phyloP scores from a whole-genome alignment of 1,140 invertebrate species.

The Manduca sexta region DNA sequence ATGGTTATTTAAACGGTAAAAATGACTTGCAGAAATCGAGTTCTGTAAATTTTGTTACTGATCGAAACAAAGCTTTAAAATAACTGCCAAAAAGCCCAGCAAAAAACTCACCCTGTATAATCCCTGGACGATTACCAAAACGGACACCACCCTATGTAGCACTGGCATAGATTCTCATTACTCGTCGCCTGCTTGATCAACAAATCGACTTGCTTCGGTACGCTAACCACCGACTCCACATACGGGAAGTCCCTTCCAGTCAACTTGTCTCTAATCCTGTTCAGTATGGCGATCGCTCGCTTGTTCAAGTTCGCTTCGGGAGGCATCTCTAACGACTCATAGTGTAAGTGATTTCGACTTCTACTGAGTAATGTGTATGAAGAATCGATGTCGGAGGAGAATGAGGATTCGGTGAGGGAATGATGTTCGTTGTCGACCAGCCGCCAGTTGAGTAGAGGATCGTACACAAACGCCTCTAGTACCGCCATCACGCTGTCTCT shows the following conservation, averaged over 20 bases:
- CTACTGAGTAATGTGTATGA: slow-evolving; percentile 48
- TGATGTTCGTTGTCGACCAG: slow-evolving; percentile 72
- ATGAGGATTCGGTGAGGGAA: slow-evolving; percentile 51
- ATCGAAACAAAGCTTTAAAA: no score
- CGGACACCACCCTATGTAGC: slow-evolving; percentile 97
- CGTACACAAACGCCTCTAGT: slow-evolving; percentile 99
- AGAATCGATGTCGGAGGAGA: slow-evolving; percentile 61
- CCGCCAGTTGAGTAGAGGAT: slow-evolving; percentile 98
- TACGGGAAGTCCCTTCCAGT: slow-evolving; percentile 87
- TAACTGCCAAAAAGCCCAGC: no score
- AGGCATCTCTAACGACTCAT: slow-evolving; percentile 49
- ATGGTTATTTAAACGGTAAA: no score
- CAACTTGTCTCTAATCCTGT: slow-evolving; percentile 94
- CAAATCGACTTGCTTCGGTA: slow-evolving; percentile 93
- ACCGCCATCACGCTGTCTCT: slow-evolving; percentile 99
- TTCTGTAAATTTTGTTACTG: no score
- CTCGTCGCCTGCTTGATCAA: slow-evolving; percentile 97
- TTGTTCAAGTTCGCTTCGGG: slow-evolving; percentile 85
- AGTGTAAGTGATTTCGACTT: slow-evolving; percentile 43
- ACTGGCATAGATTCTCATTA: slow-evolving; percentile 99
- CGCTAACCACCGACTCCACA: slow-evolving; percentile 75
- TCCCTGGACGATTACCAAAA: slow-evolving; percentile 50
- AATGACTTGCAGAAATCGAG: no score
- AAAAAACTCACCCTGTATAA: no score
- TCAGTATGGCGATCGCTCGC: slow-evolving; percentile 93